Evolutionary conservation across 1,140 invertebrate genomes (phyloP).

Genomic region (Psix sp.): DNA sequence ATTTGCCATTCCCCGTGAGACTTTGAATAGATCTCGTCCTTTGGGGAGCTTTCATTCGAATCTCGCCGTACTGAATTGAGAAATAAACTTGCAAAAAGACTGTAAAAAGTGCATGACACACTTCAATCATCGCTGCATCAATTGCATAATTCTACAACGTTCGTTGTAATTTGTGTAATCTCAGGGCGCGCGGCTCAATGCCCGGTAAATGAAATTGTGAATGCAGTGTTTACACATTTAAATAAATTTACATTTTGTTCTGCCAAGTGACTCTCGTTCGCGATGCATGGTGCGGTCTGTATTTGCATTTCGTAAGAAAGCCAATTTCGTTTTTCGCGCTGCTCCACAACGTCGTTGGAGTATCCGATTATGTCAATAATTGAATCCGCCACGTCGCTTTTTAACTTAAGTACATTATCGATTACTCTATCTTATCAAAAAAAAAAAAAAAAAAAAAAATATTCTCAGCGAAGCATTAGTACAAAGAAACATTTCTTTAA

Average conservation of each 20-base stretch:
- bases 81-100: no score
- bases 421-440: no score
- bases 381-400: no score
- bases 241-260: conserved; percentile 60
- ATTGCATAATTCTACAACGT: conserved; percentile 45
- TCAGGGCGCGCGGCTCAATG: conserved; percentile 7
- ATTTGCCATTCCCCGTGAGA: no score
- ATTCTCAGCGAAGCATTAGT: no score
- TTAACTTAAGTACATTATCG: no score
- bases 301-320: conserved; percentile 59
- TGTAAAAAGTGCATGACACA: conserved; percentile 33
- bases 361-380: no score
- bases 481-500: no score
- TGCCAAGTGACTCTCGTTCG: conserved; percentile 4
- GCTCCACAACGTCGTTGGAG: conserved; percentile 20
- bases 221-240: conserved; percentile 59
- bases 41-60: no score
- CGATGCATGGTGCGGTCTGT: conserved; percentile 25
- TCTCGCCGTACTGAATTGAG: no score
- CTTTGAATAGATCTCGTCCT: no score
- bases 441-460: no score
- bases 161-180: conserved; percentile 37
- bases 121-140: conserved; percentile 49
- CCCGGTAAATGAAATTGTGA: conserved; percentile 40
- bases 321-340: conserved; percentile 46